Evolutionary conservation across 2,797 vertebrate species (phyloP), one percentile per base, ranked within the genome.

Genomic region (Trachurus trachurus): DNA sequence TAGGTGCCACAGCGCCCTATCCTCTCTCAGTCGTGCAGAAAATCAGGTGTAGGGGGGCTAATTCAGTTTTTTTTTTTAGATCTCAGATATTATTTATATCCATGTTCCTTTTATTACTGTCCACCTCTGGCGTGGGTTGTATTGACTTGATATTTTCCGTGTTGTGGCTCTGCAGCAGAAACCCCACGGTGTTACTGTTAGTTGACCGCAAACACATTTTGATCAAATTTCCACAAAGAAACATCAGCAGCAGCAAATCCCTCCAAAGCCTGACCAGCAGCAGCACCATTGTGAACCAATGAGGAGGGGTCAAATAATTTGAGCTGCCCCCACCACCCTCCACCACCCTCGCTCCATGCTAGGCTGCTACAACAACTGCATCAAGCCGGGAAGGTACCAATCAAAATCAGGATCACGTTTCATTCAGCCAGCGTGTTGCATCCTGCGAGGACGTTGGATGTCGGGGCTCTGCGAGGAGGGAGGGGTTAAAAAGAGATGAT

Each of bases 401-500:
- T 92, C 88, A 84, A 12, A 76, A 89, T 65, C 88, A 81, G 77
- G 53, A 81, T 80, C 85, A 89, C 70, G 84, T 89, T 76, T 74
- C 76, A 4, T 67, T 77, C 79, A n/a, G 73, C 47, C 65, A 16
- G 65, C 47, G 3, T 40, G 69, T 39, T 73, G 64, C 67, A 40
- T 76, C 74, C 58, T 72, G 59, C n/a, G 26, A 29, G 63, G 44
- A 40, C 65, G 80, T 26, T 26, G 62, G 56, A 29, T n/a, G 59
- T 19, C 34, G 60, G 60, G 45, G 50, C 65, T 74, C 17, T 1
- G 5, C 8, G 12, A 64, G 10, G 39, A 62, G 22, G 66, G 37
- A 64, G 47, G 85, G 87, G 71, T 88, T 90, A 88, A 89, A 86
- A 84, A 68, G 66, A 78, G 74, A 79, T 85, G 85, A 85, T 90